Evolutionary conservation across 1,140 invertebrate genomes (phyloP).

Genomic region (Schlechtendalia chinensis): DNA sequence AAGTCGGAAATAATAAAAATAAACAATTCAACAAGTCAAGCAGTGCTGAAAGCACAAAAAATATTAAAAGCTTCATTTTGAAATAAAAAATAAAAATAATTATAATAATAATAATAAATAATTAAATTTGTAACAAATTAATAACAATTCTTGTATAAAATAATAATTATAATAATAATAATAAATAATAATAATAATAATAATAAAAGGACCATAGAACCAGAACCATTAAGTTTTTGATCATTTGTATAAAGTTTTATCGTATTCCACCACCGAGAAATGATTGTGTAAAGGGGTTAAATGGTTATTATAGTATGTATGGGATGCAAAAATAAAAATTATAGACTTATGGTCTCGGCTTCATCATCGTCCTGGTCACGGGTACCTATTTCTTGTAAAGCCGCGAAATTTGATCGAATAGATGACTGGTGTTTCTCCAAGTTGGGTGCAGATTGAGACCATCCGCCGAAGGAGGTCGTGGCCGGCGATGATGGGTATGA

Average conservation of each 20-base stretch:
- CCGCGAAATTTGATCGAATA: constrained; percentile 52
- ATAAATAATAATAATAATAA: no score
- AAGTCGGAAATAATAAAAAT: constrained; percentile 25
- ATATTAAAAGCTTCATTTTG: constrained; percentile 45
- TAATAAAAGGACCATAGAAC: constrained; percentile 4
- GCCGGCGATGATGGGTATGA: constrained; percentile 56
- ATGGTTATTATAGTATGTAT: constrained; percentile 36
- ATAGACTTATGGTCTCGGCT: constrained; percentile 42
- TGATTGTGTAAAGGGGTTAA: constrained; percentile 36
- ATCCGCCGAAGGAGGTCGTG: constrained; percentile 58
- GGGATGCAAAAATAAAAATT: constrained; percentile 43
- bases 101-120: constrained; percentile 39
- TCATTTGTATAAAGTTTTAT: constrained; percentile 23
- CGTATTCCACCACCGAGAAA: constrained; percentile 37
- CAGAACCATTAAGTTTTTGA: constrained; percentile 38
- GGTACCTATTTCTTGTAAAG: constrained; percentile 60
- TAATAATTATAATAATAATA: not conserved
- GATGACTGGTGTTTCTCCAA: constrained; percentile 68
- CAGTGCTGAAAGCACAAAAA: constrained; percentile 44
- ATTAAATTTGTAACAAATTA: constrained; percentile 43
- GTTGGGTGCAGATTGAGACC: constrained; percentile 74
- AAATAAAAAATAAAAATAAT: constrained; percentile 39
- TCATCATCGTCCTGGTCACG: constrained; percentile 37
- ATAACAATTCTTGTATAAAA: constrained; percentile 32
- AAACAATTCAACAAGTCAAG: constrained; percentile 39